Evolutionary conservation across 2,113 vertebrate genomes (phyloP), one percentile per base, ranked within the genome.

Genomic region (Ia io): DNA sequence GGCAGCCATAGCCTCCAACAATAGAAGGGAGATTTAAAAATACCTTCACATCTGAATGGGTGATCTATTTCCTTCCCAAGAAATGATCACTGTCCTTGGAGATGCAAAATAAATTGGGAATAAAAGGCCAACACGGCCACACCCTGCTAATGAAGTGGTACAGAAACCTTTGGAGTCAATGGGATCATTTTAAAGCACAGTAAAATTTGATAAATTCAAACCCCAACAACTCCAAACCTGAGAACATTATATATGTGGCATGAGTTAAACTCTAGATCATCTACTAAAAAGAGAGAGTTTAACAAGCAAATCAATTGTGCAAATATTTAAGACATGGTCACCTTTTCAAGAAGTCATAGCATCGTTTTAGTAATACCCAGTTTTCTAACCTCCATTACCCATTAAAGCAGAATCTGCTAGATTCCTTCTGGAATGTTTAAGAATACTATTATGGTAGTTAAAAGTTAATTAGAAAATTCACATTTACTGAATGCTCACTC

Each of bases 141-240:
- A 12, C 44, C 30, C 35, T 25, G 10, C n/a, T 56, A 78, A 47
- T 42, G 59, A 92, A 83, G 16, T 9, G 2, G 61, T 35, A 32
- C 42, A 69, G 53, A 93, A 93, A 56, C 53, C 44, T 77, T 44
- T 22, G 17, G 37, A 74, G 32, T n/a, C 49, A 23, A 78, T n/a
- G 9, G 25, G 9, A 53, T 44, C 30, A 65, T 83, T 89, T 86
- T 84, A 95, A 84, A 78, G 30, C 28, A 42, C 6, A 42, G 18
- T 17, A 42, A 90, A 73, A 89, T 84, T 32, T 59, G 51, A 94
- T 51, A 59, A 83, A 94, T 70, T 87, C 70, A 61, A 35, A 95
- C 23, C 22, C 63, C 44, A 79, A 11, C 28, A 77, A 89, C 59
- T 70, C 56, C 78, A 83, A 70, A 76, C 83, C 40, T 69, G 74